Conservation (phyloP, 2,797 vertebrate genomes). For the Valencia hispanica region DNA sequence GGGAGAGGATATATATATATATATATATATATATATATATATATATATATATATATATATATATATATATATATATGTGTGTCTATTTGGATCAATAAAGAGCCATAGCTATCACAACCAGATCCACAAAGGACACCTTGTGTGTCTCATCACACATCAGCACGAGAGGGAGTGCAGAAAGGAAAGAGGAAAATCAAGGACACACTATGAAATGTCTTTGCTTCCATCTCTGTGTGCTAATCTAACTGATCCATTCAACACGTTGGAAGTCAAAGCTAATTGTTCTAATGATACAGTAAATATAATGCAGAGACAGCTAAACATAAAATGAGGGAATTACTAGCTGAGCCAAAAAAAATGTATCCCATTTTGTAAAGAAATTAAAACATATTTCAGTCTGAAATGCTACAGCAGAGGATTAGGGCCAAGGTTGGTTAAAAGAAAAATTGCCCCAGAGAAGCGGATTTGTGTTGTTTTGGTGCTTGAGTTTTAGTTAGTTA, state of each 20-base stretch:
- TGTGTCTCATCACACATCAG: conserved; percentile 38
- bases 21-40: no score
- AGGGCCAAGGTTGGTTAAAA: no score
- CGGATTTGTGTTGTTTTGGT: no score
- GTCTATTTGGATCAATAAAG: conserved; percentile 40
- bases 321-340: background rate
- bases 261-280: background rate
- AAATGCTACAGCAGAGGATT: background rate
- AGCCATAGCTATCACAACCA: conserved; percentile 34
- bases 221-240: background rate
- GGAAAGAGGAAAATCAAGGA: background rate
- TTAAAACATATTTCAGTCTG: background rate
- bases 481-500: no score
- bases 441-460: no score
- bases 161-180: background rate
- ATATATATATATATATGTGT: background rate
- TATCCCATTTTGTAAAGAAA: background rate
- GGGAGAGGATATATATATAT: conserved; percentile 14
- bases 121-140: conserved; percentile 29
- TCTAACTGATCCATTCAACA: background rate
- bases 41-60: no score
- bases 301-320: background rate
- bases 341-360: no score
- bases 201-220: background rate
- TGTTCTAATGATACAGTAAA: background rate